Evolutionary conservation across 2,888 invertebrate species (phyloP), one percentile per base, ranked within the genome.

Genomic region (Pachycephus smyrnensis): DNA sequence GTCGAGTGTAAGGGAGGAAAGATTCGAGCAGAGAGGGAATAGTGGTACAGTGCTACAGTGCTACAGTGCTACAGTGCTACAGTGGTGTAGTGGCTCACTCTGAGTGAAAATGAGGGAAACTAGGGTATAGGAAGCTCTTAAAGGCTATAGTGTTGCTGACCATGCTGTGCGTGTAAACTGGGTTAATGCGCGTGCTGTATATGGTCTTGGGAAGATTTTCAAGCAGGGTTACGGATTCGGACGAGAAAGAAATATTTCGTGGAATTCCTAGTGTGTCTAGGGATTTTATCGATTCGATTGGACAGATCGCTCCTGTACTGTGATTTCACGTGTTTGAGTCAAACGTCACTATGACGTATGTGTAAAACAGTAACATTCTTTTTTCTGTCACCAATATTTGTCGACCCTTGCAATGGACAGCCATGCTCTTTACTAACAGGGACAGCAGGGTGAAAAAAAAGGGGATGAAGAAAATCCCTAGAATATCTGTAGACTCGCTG

Each of bases 331-430:
- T 55, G 55, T 55, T 15, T 9, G 0, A 6, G 55, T 55, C 9
- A 55, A 55, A 9, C 23, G 55, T 55, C 23, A 55, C 2, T 15
- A 4, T 15, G 40, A 40, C 40, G 15, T 6, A 40, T 15, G 15
- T 6, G 15, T 15, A 40, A 15, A 15, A 15, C 40, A 40, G 6
- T 40, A 15, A 40, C 6, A 2, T 40, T 78, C 78, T 33, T 32
- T 31, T 73, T 33, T n/a, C 73, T 76, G 76, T 80, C 76, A 77
- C 74, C 32, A 78, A 77, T 80, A 82, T 82, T 81, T 80, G 80
- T 80, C 79, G 77, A 78, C 76, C 75, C 75, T 78, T 79, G 77
- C 77, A 74, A 79, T 76, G 78, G 80, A 71, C 76, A 2, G 40
- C 40, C 40, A 40, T 15, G 15, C 1, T 40, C 15, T 15, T 4